Evolutionary conservation across 2,113 vertebrate species (phyloP), one percentile per base, ranked within the genome.

Genomic region (Gallinago undulata): DNA sequence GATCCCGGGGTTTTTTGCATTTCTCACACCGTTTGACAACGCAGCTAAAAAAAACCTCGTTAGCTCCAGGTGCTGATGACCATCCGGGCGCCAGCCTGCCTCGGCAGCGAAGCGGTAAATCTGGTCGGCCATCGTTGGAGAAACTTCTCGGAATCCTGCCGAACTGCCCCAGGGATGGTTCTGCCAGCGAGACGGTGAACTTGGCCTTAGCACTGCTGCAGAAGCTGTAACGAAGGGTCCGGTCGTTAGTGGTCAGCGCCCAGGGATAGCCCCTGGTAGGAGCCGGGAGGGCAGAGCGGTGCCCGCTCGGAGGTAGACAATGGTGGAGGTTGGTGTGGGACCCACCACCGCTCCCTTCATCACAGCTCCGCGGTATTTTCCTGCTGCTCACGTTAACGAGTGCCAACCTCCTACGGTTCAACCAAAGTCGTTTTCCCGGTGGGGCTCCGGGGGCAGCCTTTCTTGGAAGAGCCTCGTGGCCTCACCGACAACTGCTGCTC

Each of bases 401-500:
- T 96, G 91, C 92, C 64, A 37, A 96, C 74, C 84, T 96, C 94
- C 82, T 75, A 28, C 3, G 37, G 68, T 53, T 84, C 92, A 84
- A 68, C 80, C 94, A 94, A 90, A 95, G 89, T 47, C 80, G 0
- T 5, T 3, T 67, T 93, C 64, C 83, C 33, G 68, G 84, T 33
- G 85, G 89, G 87, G 64, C 59, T 21, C 2, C 12, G 4, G 5
- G 83, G 41, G 64, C 43, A 19, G 35, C 47, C 21, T 11, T 2
- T 8, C 10, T 4, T 12, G 51, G 43, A 33, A 57, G 50, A 77
- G 75, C 83, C 90, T 39, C 10, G 28, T 18, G 7, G 8, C 76
- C 78, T 66, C 50, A 2, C 90, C 35, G 2, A 7, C 33, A 15
- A 27, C 43, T 73, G 90, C 96, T 92, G 90, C 90, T 92, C 10